Conservation (phyloP, 2,888 invertebrate genomes). For the Cryptops parisi region DNA sequence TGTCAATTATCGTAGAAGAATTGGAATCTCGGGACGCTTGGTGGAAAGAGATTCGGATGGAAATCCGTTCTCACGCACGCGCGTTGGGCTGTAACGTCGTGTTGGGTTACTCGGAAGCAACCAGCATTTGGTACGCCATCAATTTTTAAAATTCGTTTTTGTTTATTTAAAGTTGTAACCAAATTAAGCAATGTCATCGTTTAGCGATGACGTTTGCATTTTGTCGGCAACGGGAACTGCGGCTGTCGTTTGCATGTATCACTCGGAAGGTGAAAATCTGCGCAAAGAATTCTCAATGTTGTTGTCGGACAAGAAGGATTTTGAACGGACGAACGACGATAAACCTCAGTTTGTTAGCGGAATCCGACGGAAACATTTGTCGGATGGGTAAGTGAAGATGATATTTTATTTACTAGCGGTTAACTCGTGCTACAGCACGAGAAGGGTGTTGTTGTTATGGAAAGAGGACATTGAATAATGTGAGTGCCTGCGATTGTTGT, state of each 20-base stretch:
- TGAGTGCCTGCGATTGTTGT: too few relatives aligned
- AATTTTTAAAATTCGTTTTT: neutral
- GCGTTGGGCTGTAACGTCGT: slow-evolving; percentile 89
- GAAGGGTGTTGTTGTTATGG: too few relatives aligned
- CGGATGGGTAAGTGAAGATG: neutral
- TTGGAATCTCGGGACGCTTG: slow-evolving; percentile 83
- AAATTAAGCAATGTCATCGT: slow-evolving; percentile 22
- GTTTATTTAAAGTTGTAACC: neutral
- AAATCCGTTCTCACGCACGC: slow-evolving; percentile 83
- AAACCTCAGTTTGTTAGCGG: too few relatives aligned
- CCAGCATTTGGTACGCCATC: slow-evolving; percentile 68
- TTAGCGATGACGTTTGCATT: slow-evolving; percentile 86
- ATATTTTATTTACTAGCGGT: too few relatives aligned
- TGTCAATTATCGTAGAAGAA: slow-evolving; percentile 55
- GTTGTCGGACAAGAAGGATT: slow-evolving; percentile 7
- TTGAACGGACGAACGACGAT: slow-evolving; percentile 2
- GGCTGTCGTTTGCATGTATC: slow-evolving; percentile 43
- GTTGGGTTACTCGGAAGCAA: slow-evolving; percentile 80
- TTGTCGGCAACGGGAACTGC: slow-evolving; percentile 89
- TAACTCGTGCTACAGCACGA: too few relatives aligned
- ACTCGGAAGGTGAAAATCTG: slow-evolving; percentile 12
- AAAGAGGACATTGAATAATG: too few relatives aligned
- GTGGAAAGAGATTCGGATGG: slow-evolving; percentile 94
- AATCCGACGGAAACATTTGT: slow-evolving; percentile 1
- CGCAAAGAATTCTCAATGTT: neutral